phyloP scores from a whole-genome alignment of 2,113 vertebrate genomes.

The Odocoileus hemionus region DNA sequence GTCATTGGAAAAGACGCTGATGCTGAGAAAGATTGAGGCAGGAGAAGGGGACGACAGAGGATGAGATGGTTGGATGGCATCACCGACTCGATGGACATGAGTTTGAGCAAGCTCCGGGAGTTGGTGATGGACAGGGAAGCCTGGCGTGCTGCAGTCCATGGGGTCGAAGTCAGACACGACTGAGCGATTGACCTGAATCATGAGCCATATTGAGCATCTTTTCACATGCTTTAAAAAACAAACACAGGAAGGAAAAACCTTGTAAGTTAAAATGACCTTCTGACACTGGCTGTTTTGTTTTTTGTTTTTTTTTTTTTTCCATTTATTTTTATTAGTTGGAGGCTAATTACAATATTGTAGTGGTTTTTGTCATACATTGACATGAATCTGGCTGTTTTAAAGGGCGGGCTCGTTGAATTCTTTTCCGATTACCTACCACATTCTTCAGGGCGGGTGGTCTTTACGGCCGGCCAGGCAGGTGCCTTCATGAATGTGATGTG shows the following conservation, averaged over 20 bases:
- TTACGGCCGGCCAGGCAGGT: not conserved
- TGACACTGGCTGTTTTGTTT: not conserved
- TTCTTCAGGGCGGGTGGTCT: not conserved
- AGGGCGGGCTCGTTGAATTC: not conserved
- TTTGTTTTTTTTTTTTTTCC: too few relatives aligned
- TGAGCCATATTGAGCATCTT: not conserved
- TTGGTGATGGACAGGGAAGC: not conserved
- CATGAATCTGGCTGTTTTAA: not conserved
- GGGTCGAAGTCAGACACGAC: fast-evolving
- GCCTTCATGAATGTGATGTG: not conserved
- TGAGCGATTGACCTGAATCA: not conserved
- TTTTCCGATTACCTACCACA: not conserved
- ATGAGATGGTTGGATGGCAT: not conserved
- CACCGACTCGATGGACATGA: not conserved
- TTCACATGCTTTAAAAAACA: not conserved
- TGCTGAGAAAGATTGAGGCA: not conserved
- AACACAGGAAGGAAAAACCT: not conserved
- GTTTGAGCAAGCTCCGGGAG: not conserved
- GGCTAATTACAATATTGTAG: too few relatives aligned
- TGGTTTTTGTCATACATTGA: too few relatives aligned
- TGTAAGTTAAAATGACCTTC: not conserved
- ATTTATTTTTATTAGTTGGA: too few relatives aligned
- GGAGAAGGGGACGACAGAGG: fast-evolving
- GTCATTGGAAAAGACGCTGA: not conserved
- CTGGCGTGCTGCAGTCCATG: not conserved